Evolutionary conservation across 2,888 invertebrate genomes (phyloP).

Genomic region (Danaus chrysippus): DNA sequence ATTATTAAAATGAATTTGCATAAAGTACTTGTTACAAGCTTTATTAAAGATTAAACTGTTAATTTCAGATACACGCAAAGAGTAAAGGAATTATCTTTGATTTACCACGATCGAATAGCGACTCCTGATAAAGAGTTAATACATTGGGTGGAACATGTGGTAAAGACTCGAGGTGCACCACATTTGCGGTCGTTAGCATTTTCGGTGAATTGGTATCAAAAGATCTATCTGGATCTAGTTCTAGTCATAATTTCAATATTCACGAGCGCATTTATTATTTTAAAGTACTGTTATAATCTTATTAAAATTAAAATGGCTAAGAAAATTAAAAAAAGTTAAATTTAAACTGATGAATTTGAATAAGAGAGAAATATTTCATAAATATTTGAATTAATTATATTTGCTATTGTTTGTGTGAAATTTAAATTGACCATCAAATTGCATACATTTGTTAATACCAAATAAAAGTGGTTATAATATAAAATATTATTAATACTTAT

Average conservation of each 20-base stretch:
- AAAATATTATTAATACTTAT: too few species aligned
- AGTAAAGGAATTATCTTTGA: conserved; percentile 44
- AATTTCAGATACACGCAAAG: conserved; percentile 29
- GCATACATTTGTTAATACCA: too few species aligned
- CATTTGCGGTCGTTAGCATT: conserved; percentile 51
- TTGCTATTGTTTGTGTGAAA: too few species aligned
- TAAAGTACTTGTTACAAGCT: too few species aligned
- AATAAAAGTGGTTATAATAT: too few species aligned
- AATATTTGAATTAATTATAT: too few species aligned
- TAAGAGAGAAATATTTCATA: too few species aligned
- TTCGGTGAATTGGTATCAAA: conserved; percentile 48
- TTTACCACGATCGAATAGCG: conserved; percentile 48
- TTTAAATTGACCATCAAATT: too few species aligned
- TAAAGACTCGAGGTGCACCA: conserved; percentile 46
- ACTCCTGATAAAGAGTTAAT: conserved; percentile 43
- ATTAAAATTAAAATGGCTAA: background rate
- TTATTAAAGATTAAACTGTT: too few species aligned
- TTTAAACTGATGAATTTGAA: too few species aligned
- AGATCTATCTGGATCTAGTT: conserved; percentile 47
- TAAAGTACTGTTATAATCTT: background rate
- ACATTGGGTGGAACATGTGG: conserved; percentile 53
- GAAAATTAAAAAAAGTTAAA: background rate
- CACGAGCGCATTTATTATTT: background rate
- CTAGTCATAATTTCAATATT: conserved; percentile 10
- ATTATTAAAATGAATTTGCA: too few species aligned